Percentiles rank a stretch among this genome's conserved stretches.
These are phyloP conservation scores for Brienomyrus longianalis DNA, from an alignment of 2,113 vertebrate species.

Conservation along the genomic window DNA sequence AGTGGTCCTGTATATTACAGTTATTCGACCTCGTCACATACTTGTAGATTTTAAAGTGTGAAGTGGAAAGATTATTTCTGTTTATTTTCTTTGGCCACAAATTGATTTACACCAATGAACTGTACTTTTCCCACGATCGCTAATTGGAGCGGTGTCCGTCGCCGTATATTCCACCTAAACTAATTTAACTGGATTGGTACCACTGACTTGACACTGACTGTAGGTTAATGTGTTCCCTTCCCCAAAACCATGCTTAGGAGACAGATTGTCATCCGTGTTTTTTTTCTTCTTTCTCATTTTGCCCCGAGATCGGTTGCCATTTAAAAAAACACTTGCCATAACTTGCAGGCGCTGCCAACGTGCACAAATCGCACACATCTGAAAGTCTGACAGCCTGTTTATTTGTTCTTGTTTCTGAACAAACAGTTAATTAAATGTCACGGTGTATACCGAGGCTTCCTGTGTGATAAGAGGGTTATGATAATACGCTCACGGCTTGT, in stretches of 20 bases:
- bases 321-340: neutral
- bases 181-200: neutral
- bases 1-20: neutral
- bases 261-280: neutral
- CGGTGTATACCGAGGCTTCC: neutral
- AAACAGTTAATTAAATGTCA: slow-evolving; percentile 29
- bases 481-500: slow-evolving; percentile 4
- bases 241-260: neutral
- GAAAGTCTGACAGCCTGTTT: slow-evolving; percentile 1
- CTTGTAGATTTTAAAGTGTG: too few species aligned
- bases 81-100: neutral
- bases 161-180: neutral
- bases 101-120: neutral
- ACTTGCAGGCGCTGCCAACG: neutral
- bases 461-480: slow-evolving; percentile 2
- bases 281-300: neutral
- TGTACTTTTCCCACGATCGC: neutral
- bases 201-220: neutral
- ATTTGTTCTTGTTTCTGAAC: slow-evolving; percentile 22
- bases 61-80: neutral
- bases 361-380: neutral
- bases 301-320: neutral
- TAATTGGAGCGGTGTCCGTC: neutral
- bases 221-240: neutral
- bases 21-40: neutral